These are phyloP conservation scores for Apodemia duryi DNA, from an alignment of 2,888 invertebrate species.

Conservation along the genomic window DNA sequence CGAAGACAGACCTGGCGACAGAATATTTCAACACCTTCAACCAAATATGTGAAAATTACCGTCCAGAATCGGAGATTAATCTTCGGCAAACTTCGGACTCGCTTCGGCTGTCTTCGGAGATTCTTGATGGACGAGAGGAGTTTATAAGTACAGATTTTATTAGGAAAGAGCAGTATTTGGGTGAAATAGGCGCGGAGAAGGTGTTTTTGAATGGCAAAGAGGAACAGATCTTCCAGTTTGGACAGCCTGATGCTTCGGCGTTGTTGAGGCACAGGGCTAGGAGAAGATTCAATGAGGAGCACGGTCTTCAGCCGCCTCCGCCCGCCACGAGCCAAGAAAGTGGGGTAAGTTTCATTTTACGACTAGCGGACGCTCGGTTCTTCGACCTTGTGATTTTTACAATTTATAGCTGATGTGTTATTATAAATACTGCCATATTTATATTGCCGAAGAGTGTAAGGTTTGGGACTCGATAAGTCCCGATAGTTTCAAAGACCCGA, in stretches of 20 bases:
- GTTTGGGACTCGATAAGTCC: no score
- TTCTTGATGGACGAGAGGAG: conserved; percentile 44
- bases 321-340: conserved; percentile 71
- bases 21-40: conserved; percentile 73
- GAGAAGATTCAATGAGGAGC: conserved; percentile 65
- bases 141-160: conserved; percentile 41
- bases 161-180: conserved; percentile 27
- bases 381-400: no score
- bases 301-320: conserved; percentile 62
- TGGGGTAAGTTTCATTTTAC: conserved; percentile 61
- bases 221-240: conserved; percentile 71
- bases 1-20: conserved; percentile 56
- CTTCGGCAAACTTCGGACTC: conserved; percentile 64
- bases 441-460: no score
- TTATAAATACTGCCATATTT: no score
- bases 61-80: conserved; percentile 54
- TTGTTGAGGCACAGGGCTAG: conserved; percentile 72
- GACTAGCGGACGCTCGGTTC: no score
- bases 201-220: conserved; percentile 56
- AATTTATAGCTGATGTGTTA: no score
- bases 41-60: conserved; percentile 67
- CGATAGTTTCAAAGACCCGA: no score
- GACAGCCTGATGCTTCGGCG: conserved; percentile 81
- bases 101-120: conserved; percentile 61
- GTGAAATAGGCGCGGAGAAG: conserved; percentile 57